Percentiles rank a stretch among this genome's conserved stretches.
Conservation (phyloP, 1,140 invertebrate genomes). For the Drosophila kohkoa region DNA sequence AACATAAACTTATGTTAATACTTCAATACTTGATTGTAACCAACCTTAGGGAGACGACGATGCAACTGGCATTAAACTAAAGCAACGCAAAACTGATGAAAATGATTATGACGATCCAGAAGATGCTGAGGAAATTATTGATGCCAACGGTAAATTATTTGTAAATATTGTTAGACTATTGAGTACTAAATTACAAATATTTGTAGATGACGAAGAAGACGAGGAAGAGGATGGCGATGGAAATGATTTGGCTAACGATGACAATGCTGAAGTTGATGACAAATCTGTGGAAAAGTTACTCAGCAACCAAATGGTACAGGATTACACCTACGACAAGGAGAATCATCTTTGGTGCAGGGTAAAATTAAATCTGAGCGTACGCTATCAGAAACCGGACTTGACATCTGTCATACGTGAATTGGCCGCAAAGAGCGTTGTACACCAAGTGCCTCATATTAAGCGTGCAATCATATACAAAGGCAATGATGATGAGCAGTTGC, state of each 20-base stretch:
- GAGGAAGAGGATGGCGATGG: conserved; percentile 90
- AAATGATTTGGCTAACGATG: conserved; percentile 84
- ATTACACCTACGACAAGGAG: conserved; percentile 91
- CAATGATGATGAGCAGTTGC: conserved; percentile 86
- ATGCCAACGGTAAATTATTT: conserved; percentile 77
- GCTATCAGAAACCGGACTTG: conserved; percentile 90
- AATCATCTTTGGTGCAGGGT: conserved; percentile 91
- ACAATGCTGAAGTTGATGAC: conserved; percentile 86
- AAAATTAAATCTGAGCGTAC: conserved; percentile 88
- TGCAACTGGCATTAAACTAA: conserved; percentile 87
- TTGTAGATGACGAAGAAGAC: conserved; percentile 89
- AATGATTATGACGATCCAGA: conserved; percentile 93
- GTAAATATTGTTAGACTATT: conserved; percentile 4
- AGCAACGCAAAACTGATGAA: conserved; percentile 87
- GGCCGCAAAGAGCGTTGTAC: conserved; percentile 91
- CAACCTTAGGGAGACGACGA: conserved; percentile 86
- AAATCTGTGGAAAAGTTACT: conserved; percentile 85
- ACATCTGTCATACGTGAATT: conserved; percentile 91
- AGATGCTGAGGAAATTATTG: conserved; percentile 88
- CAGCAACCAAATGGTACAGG: conserved; percentile 84
- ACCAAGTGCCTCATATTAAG: conserved; percentile 93
- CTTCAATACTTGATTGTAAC: neutral
- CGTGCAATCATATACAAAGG: conserved; percentile 92
- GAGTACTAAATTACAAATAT: neutral
- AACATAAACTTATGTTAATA: neutral